Conservation (phyloP, 2,113 vertebrate species). For the Ptychochromis oligacanthus region DNA sequence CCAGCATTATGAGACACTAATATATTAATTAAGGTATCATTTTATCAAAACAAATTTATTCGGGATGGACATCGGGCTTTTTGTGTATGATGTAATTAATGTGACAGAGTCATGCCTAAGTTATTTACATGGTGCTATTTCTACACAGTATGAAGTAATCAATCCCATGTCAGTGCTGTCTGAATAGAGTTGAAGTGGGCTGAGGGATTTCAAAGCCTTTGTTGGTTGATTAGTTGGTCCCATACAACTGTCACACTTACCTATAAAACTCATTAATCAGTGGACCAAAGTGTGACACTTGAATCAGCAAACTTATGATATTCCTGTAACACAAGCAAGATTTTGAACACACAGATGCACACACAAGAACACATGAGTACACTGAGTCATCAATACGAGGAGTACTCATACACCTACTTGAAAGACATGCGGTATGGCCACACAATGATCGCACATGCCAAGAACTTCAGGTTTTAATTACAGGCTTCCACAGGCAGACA, state of each 20-base stretch:
- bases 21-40: neutral
- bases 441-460: slow-evolving; percentile 21
- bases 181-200: neutral
- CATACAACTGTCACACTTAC: slow-evolving; percentile 13
- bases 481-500: slow-evolving; percentile 36
- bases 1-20: no score
- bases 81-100: neutral
- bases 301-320: slow-evolving; percentile 34
- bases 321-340: neutral
- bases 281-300: slow-evolving; percentile 22
- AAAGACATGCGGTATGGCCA: neutral
- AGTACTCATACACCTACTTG: neutral
- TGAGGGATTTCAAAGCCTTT: neutral
- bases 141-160: neutral
- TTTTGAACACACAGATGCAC: neutral
- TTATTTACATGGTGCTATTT: neutral
- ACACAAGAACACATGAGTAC: neutral
- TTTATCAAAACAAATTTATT: neutral
- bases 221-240: neutral
- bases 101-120: neutral
- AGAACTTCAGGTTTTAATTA: slow-evolving; percentile 59
- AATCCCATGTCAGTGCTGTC: neutral
- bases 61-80: neutral
- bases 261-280: slow-evolving; percentile 44
- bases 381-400: neutral